These are phyloP conservation scores for Polydrusus tereticollis DNA, from an alignment of 2,888 invertebrate genomes.

Conservation along the genomic window DNA sequence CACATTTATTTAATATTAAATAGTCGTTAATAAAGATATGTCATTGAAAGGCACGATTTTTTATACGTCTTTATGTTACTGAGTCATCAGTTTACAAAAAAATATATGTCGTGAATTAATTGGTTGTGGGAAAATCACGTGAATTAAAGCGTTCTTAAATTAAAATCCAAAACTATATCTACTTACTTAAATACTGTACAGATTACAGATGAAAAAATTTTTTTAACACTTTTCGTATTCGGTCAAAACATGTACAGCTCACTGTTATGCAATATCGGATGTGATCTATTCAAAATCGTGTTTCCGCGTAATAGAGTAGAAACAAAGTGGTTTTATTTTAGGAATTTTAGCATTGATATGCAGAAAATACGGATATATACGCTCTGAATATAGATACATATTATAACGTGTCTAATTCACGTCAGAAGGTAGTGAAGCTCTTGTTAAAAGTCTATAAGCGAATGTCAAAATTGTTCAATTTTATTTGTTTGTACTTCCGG, in stretches of 20 bases:
- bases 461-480: no score
- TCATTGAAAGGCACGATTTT: not conserved
- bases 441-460: no score
- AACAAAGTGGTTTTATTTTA: constrained; percentile 48
- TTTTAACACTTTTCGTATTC: not conserved
- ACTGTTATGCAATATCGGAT: constrained; percentile 33
- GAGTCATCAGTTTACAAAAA: no score
- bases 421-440: no score
- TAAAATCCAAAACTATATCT: no score
- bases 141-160: no score
- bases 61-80: not conserved
- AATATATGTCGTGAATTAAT: no score
- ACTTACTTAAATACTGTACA: not conserved
- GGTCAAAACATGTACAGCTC: constrained; percentile 1
- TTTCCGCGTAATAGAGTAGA: constrained; percentile 59
- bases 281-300: constrained; percentile 58
- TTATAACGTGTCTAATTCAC: no score
- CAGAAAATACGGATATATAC: not conserved
- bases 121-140: no score
- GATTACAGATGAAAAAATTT: not conserved
- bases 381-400: no score
- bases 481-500: no score
- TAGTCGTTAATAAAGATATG: not conserved
- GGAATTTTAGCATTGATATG: constrained; percentile 30
- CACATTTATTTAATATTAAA: not conserved